A percentile compares a stretch with the other conserved stretches of the same genome.
Conservation (phyloP, 2,113 vertebrate species). For the Gopherus flavomarginatus region DNA sequence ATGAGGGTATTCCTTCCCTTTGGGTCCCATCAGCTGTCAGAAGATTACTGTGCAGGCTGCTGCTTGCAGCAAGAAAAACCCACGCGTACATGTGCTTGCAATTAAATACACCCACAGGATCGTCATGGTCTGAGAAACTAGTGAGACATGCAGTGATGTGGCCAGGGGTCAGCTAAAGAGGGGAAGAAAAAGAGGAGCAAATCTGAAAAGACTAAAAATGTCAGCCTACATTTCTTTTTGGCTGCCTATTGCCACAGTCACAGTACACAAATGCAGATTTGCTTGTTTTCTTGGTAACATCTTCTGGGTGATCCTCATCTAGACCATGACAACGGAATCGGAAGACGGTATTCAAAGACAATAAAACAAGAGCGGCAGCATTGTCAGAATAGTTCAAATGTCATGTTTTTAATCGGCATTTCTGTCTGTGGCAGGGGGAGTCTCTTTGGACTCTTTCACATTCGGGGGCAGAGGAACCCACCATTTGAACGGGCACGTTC, state of each 20-base stretch:
- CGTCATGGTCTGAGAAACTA: background rate
- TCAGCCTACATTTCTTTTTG: background rate
- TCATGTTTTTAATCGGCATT: background rate
- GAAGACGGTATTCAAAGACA: background rate
- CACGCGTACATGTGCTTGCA: background rate
- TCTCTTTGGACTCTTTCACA: background rate
- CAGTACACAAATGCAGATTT: accelerated
- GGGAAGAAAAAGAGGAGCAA: accelerated
- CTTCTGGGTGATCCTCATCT: background rate
- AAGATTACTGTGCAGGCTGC: slow-evolving; percentile 33
- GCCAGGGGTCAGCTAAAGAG: background rate
- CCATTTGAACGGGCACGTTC: background rate
- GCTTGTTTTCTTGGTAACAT: accelerated
- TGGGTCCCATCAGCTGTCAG: background rate
- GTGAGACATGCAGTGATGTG: background rate
- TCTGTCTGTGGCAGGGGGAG: background rate
- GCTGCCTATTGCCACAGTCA: background rate
- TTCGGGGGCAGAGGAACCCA: background rate
- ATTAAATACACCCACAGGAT: slow-evolving; percentile 3
- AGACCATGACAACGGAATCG: accelerated
- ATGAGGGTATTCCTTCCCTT: slow-evolving; percentile 19
- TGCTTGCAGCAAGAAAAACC: slow-evolving; percentile 20
- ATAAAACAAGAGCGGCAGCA: background rate
- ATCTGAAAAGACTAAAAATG: background rate
- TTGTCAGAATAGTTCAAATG: accelerated